Base-by-base conservation (phyloP, 1,140 invertebrate genomes). In the Agraylea sexmaculata region DNA sequence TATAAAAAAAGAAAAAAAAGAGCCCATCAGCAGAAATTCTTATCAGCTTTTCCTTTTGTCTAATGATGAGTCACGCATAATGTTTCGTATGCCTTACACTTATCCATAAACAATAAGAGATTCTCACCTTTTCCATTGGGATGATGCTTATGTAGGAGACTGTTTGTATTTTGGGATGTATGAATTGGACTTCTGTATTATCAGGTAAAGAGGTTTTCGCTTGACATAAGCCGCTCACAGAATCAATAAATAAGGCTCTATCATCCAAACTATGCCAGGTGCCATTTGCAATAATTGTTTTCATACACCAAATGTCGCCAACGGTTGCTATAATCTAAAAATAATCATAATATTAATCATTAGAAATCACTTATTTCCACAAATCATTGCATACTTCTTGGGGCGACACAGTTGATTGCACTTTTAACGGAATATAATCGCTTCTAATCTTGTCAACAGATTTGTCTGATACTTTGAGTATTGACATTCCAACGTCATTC, bases 241-340 rank as follows among this genome's bases (percentile, higher is more conserved):
- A 3, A 28, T 19, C 8, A 3, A 37, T 33, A 25, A 37, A 39
- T 7, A 49, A 15, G 2, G 41, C 40, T 15, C 31, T 13, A 3
- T 20, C 6, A 11, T 44, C 36, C 17, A 23, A 22, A 29, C 37
- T 39, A 10, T 36, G 32, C 40, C 40, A 44, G 1, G 15, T 42
- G 3, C 29, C 32, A 6, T 32, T 29, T 18, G 20, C 4, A 20
- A 49, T 18, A 2, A 31, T 31, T 20, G 40, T 45, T 13, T 41
- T 23, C 36, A 42, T 44, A 35, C 47, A 49, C 47, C 47, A 49
- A 7, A 49, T 22, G 27, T 49, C 47, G 12, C 47, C 47, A 21
- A 49, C 47, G 7, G 47, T 49, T 1, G 47, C 43, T 3, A 35
- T 12, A 8, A 49, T 23, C 47, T 49, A 40, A 18, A 43, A 43